Conservation (phyloP, 2,797 vertebrate species). For the Myotis pilosus region DNA sequence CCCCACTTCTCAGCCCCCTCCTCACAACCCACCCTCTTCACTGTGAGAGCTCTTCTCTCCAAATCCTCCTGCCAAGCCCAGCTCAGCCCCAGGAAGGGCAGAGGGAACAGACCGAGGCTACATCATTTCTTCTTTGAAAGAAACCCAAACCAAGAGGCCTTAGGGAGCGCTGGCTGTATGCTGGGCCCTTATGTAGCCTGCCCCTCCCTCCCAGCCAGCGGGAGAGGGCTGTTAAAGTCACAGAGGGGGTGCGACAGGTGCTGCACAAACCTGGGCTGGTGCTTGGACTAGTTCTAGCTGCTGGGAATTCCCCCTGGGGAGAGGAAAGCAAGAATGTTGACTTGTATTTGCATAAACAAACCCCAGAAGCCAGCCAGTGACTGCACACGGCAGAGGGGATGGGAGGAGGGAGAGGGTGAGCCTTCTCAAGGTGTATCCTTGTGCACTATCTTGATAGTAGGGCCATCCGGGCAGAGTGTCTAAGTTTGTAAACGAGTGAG, state of each 20-base stretch:
- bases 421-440: background rate
- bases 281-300: background rate
- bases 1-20: background rate
- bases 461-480: background rate
- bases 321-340: slow-evolving; percentile 4
- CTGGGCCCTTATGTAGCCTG: background rate
- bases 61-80: background rate
- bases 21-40: background rate
- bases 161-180: background rate
- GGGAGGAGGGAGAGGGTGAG: background rate
- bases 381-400: background rate
- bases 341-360: slow-evolving; percentile 46
- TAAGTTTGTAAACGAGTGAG: slow-evolving; percentile 30
- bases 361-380: background rate
- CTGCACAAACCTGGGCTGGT: background rate
- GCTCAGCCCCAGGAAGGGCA: background rate
- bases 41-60: background rate
- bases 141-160: background rate
- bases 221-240: background rate
- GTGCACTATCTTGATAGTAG: background rate
- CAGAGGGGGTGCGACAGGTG: too few relatives aligned
- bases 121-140: background rate
- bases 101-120: background rate
- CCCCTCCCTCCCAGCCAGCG: background rate
- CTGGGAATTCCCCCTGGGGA: slow-evolving; percentile 19